Conservation (phyloP, 2,888 invertebrate genomes). For the Metallyticus violacea region DNA sequence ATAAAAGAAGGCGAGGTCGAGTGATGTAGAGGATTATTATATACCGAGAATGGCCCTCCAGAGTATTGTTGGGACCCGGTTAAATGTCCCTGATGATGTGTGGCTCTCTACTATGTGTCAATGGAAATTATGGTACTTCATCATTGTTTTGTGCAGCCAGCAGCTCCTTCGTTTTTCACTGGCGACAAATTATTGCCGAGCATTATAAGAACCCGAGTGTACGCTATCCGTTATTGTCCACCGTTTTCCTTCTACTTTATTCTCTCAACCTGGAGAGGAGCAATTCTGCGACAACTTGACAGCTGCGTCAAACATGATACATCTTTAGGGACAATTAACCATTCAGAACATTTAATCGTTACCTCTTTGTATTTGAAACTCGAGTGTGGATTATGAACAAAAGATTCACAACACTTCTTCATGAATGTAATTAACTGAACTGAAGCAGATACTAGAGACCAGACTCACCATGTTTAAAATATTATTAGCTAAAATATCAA, state of each 20-base stretch:
- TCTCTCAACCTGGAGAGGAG: background rate
- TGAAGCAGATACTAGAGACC: too few species aligned
- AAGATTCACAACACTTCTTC: too few species aligned
- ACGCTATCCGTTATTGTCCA: background rate
- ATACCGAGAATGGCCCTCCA: constrained; percentile 15
- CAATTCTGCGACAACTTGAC: background rate
- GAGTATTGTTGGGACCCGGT: background rate
- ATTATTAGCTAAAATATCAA: too few species aligned
- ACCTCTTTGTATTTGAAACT: background rate
- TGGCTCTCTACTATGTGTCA: constrained; percentile 13
- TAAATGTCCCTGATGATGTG: constrained; percentile 16
- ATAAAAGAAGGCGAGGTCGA: constrained; percentile 10
- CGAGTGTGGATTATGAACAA: background rate
- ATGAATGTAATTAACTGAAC: too few species aligned
- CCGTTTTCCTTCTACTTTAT: background rate
- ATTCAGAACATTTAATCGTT: background rate
- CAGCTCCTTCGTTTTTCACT: background rate
- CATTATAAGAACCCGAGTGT: background rate
- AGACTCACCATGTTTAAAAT: too few species aligned
- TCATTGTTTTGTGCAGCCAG: constrained; percentile 21
- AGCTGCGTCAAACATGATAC: background rate
- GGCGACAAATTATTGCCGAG: background rate
- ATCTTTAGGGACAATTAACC: background rate
- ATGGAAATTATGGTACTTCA: constrained; percentile 24
- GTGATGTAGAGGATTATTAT: constrained; percentile 5